These are phyloP conservation scores for Pongo pygmaeus DNA, from an alignment of 2,113 vertebrate genomes.

Conservation along the genomic window DNA sequence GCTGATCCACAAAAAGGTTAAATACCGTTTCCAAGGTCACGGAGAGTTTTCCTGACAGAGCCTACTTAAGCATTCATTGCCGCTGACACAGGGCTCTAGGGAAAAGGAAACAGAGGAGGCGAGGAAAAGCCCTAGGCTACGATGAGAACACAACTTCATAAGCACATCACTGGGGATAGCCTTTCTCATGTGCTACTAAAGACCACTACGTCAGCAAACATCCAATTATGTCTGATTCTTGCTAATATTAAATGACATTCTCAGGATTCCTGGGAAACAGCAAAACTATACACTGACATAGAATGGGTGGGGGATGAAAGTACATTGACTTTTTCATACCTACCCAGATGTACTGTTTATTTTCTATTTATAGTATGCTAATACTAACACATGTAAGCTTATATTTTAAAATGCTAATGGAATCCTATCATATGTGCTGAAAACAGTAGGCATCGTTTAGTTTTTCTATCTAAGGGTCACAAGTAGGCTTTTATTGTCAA, in stretches of 20 bases:
- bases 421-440: background rate
- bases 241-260: background rate
- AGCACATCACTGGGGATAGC: background rate
- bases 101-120: background rate
- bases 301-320: background rate
- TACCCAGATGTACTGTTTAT: background rate
- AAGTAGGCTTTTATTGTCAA: background rate
- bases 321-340: background rate
- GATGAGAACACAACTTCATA: background rate
- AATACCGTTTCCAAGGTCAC: constrained; percentile 57
- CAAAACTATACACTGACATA: background rate
- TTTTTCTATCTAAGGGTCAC: background rate
- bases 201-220: background rate
- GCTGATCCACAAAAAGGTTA: constrained; percentile 56
- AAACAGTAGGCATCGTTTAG: background rate
- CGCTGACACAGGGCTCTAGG: constrained; percentile 2
- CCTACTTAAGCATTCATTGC: constrained; percentile 46
- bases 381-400: background rate
- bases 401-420: background rate
- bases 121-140: background rate
- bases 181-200: background rate
- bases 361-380: background rate
- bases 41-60: constrained; percentile 35
- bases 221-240: background rate
- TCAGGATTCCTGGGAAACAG: background rate